Conservation (phyloP, 2,888 invertebrate species). For the Cancer borealis region DNA sequence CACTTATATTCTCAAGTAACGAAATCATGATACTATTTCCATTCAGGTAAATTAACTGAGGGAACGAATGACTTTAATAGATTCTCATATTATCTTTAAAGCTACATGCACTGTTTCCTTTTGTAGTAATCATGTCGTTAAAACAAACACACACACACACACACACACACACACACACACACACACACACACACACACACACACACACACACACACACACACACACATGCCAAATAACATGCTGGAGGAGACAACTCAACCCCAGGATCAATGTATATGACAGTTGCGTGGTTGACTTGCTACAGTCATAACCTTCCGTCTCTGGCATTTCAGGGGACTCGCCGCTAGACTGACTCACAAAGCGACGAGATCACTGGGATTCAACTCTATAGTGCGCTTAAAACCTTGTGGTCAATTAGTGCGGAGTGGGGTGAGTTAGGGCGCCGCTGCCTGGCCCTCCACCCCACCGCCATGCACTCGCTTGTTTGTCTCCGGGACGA, state of each 20-base stretch:
- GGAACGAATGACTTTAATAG: not conserved
- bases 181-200: conserved; percentile 36
- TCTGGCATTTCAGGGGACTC: not conserved
- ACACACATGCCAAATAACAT: not conserved
- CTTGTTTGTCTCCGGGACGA: conserved; percentile 37
- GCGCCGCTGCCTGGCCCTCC: not conserved
- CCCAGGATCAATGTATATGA: not conserved
- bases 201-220: conserved; percentile 30
- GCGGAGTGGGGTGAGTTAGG: not conserved
- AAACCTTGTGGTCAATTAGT: not conserved
- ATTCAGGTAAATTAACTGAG: not conserved
- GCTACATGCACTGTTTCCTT: not conserved
- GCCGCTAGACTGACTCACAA: not conserved
- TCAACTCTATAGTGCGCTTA: not conserved
- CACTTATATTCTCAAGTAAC: not conserved
- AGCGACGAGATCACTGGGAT: not conserved
- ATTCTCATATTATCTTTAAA: not conserved
- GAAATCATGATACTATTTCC: not conserved
- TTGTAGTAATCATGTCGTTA: not conserved
- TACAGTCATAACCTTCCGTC: not conserved
- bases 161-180: conserved; percentile 24
- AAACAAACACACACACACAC: conserved; percentile 11
- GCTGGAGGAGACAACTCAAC: not conserved
- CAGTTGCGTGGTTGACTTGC: not conserved
- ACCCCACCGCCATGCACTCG: conserved; percentile 2